Percentiles rank a stretch among this genome's conserved stretches.
Conservation (phyloP, 35 echinoderm and acorn worm genomes). For the Hemicentrotus pulcherrimus region DNA sequence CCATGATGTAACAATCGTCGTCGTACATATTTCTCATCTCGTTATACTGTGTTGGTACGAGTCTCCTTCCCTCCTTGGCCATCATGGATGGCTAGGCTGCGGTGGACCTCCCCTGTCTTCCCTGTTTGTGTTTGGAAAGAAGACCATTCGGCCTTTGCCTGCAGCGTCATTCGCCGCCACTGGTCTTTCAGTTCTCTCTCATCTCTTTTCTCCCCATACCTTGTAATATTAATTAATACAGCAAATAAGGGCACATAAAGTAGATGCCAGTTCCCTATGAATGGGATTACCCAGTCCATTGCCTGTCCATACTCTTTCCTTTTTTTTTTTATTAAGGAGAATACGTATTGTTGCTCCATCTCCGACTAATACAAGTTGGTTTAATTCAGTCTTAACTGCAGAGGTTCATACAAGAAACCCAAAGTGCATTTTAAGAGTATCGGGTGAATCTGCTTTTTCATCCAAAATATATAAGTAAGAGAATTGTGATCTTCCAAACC, state of each 20-base stretch:
- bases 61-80: too few species aligned
- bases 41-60: too few species aligned
- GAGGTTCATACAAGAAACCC: constrained; percentile 15
- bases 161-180: too few species aligned
- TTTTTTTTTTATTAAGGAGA: constrained; percentile 41
- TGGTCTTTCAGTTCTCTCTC: too few species aligned
- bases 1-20: too few species aligned
- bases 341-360: constrained; percentile 57
- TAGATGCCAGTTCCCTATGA: constrained; percentile 58
- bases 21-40: too few species aligned
- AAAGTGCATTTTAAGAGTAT: neutral
- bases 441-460: neutral
- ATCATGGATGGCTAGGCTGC: too few species aligned
- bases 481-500: neutral
- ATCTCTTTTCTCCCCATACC: too few species aligned
- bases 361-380: constrained; percentile 48
- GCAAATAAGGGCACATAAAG: neutral
- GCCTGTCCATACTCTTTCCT: constrained; percentile 24
- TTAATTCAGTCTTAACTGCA: neutral
- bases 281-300: constrained; percentile 57
- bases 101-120: too few species aligned
- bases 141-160: too few species aligned
- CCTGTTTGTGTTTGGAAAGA: too few species aligned
- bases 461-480: neutral
- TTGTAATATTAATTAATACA: too few species aligned